These are phyloP conservation scores for Oncorhynchus mykiss DNA, from an alignment of 2,113 vertebrate species.

Conservation along the genomic window DNA sequence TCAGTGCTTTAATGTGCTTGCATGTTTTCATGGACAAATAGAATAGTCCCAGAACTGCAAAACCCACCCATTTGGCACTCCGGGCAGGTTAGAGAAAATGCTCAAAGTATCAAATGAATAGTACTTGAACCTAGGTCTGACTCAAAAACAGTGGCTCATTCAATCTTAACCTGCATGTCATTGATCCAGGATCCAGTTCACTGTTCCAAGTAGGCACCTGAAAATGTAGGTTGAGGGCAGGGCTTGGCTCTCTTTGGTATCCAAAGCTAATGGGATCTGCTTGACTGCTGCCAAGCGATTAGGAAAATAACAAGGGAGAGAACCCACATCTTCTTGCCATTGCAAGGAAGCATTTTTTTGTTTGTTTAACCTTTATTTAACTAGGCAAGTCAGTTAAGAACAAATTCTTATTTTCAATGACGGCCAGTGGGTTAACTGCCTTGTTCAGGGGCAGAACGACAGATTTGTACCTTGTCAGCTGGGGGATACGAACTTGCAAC, in stretches of 20 bases:
- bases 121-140: background rate
- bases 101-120: no score
- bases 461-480: no score
- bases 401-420: no score
- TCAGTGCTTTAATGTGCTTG: no score
- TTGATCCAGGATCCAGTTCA: background rate
- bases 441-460: no score
- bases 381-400: no score
- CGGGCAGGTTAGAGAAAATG: background rate
- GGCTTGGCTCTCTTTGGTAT: background rate
- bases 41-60: no score
- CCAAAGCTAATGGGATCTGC: conserved; percentile 26
- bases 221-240: conserved; percentile 13
- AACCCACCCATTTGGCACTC: background rate
- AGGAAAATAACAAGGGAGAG: background rate
- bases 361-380: no score
- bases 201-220: conserved; percentile 25
- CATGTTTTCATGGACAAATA: no score
- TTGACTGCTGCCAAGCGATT: background rate
- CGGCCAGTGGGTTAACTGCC: no score
- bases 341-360: no score
- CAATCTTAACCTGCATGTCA: background rate
- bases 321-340: background rate
- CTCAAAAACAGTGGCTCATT: background rate
- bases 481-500: no score